Evolutionary conservation across 2,888 invertebrate species (phyloP).

Genomic region (Seladonia tumulorum): DNA sequence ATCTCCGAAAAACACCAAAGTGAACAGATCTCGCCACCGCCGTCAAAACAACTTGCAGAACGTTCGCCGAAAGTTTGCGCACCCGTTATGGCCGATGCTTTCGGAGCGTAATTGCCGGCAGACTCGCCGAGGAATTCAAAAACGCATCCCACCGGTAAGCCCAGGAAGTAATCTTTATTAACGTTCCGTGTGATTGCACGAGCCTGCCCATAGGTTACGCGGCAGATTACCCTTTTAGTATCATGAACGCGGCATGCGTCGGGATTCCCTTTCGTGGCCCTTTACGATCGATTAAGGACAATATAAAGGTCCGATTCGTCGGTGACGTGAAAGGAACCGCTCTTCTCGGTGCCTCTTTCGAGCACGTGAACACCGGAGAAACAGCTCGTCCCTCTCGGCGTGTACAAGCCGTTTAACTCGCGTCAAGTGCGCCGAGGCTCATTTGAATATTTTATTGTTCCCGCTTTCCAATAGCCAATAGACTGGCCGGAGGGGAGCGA

Average conservation of each 20-base stretch:
- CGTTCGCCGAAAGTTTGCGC: not conserved
- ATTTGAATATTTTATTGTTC: constrained; percentile 68
- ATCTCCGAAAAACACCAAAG: not conserved
- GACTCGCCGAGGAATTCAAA: constrained; percentile 9
- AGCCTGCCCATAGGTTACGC: constrained; percentile 22
- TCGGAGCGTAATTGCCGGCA: not conserved
- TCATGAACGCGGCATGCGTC: constrained; percentile 11
- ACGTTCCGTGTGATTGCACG: constrained; percentile 21
- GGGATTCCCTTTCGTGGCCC: constrained; percentile 10
- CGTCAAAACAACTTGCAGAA: not conserved
- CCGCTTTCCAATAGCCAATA: constrained; percentile 59
- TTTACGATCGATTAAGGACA: constrained; percentile 78
- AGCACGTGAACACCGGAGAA: not conserved
- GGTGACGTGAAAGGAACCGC: constrained; percentile 47
- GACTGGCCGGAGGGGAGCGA: constrained; percentile 10
- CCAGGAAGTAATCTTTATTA: constrained; percentile 37
- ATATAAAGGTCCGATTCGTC: constrained; percentile 67
- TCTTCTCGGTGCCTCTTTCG: not conserved
- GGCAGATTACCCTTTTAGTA: constrained; percentile 17
- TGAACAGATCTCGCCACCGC: not conserved
- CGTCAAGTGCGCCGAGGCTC: constrained; percentile 47
- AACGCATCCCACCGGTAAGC: not conserved
- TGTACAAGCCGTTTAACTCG: constrained; percentile 41
- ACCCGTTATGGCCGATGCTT: not conserved
- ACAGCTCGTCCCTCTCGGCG: not conserved